Conservation (phyloP, 2,797 vertebrate species). For the Leptatherina wallacei region DNA sequence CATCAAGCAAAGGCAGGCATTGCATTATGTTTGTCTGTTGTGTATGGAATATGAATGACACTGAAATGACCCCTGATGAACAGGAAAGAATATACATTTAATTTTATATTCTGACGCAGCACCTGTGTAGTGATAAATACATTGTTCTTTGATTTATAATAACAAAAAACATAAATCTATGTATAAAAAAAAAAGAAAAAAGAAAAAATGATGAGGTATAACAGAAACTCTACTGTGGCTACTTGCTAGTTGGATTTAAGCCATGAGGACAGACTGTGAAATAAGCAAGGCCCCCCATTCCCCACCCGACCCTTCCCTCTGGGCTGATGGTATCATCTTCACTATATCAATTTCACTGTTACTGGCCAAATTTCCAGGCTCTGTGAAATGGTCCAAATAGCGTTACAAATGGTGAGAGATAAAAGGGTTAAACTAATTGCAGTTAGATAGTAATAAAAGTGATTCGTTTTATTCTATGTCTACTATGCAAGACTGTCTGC, state of each 20-base stretch:
- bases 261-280: conserved; percentile 83
- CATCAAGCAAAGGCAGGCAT: conserved; percentile 29
- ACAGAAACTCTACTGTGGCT: conserved; percentile 48
- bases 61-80: neutral
- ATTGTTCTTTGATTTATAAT: conserved; percentile 33
- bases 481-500: conserved; percentile 69
- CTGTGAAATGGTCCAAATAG: conserved; percentile 86
- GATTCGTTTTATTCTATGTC: conserved; percentile 83
- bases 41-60: neutral
- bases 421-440: conserved; percentile 87
- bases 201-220: conserved; percentile 22
- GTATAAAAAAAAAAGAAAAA: neutral
- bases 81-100: neutral
- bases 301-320: conserved; percentile 75
- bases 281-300: conserved; percentile 72
- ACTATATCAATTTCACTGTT: conserved; percentile 84
- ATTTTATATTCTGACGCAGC: neutral
- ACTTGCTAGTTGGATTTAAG: conserved; percentile 75
- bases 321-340: conserved; percentile 85
- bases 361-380: conserved; percentile 81
- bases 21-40: neutral
- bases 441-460: conserved; percentile 84
- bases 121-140: neutral
- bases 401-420: conserved; percentile 86
- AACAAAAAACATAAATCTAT: conserved; percentile 9